These are phyloP conservation scores for Dasyurus viverrinus DNA, from an alignment of 2,113 vertebrate genomes.

Conservation along the genomic window DNA sequence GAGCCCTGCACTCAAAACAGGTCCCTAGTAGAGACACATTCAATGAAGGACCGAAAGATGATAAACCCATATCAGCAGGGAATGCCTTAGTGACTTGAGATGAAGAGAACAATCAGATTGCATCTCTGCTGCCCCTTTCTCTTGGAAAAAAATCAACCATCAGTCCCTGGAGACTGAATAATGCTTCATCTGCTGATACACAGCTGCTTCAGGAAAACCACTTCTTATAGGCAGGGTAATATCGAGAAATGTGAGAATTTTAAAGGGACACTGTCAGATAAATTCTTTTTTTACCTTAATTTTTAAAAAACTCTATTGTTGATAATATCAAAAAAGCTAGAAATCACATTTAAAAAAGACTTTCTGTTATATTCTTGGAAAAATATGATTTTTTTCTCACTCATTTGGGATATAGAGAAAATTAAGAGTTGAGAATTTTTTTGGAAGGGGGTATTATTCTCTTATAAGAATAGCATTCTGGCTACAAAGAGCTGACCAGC, in stretches of 20 bases:
- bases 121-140: conserved; percentile 1
- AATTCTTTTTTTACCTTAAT: conserved; percentile 47
- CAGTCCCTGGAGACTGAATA: conserved; percentile 26
- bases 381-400: background rate
- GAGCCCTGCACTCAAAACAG: conserved; percentile 25
- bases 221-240: conserved; percentile 60
- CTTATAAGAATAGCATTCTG: background rate
- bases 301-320: conserved; percentile 33
- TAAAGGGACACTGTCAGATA: background rate
- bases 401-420: background rate
- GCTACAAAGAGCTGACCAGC: background rate
- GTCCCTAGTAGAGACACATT: background rate
- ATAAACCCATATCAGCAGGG: background rate
- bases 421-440: background rate
- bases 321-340: background rate
- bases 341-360: background rate
- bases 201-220: conserved; percentile 60
- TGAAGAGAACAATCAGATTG: background rate
- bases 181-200: conserved; percentile 38
- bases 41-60: conserved; percentile 52
- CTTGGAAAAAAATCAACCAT: conserved; percentile 12
- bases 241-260: conserved; percentile 38
- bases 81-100: conserved; percentile 37
- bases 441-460: background rate
- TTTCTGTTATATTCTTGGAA: background rate